Evolutionary conservation across 2,888 invertebrate species (phyloP), one percentile per base, ranked within the genome.

Genomic region (Sarcophaga rosellei): DNA sequence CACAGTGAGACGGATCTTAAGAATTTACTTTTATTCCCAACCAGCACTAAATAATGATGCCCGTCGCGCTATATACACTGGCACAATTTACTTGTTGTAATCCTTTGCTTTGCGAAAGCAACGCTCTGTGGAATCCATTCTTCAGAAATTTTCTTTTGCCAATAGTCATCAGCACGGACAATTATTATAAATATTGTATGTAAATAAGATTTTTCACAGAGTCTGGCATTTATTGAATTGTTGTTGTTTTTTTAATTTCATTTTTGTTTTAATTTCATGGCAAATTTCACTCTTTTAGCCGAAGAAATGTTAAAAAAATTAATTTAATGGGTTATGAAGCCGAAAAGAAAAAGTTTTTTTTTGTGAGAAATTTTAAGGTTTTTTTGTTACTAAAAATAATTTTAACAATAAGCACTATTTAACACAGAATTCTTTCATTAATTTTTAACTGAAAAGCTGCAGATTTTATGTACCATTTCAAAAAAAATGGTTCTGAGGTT

Each of bases 1-100:
- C 66, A 68, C 57, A 77, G 66, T 65, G 35, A 82, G 72, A 77
- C 82, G 77, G 77, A 72, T 82, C 76, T 73, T 68, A 59, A 61
- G 59, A 77, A 77, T 70, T 62, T 44, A 66, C 17, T 63, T 23
- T 72, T 23, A 62, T 74, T 45, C 23, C n/a, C 23, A 53, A 72
- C 47, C 53, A 74, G n/a, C 47, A 23, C 23, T 63, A 47, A 53
- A 65, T 47, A 74, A 61, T 25, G 53, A 53, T 53, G 53, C 53
- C 53, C 12, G 53, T 53, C 47, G 47, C 45, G 10, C 23, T 10
- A 23, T 53, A 17, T 70, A 73, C 72, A 73, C 72, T 73, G 59
- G 5, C 72, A 73, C 59, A 73, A 73, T 73, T 73, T 73, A 61
- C 45, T 68, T 44, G 68, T 47, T 44, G 68, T 45, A 45, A 21